phyloP scores from a whole-genome alignment of 2,888 invertebrate species.

The Epistrophe eligans region DNA sequence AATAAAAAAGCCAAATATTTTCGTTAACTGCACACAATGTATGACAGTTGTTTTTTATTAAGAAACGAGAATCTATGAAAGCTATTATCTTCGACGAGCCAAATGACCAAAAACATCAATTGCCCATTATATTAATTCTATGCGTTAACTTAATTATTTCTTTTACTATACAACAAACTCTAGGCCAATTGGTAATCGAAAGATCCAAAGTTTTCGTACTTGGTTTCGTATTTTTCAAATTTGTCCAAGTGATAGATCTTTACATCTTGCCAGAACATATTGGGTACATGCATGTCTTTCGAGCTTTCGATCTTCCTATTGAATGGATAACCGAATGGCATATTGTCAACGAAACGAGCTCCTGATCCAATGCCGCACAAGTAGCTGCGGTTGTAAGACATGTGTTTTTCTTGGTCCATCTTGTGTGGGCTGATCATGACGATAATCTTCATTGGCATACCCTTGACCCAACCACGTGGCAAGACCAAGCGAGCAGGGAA shows the following conservation, averaged over 20 bases:
- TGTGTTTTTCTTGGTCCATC: constrained; percentile 79
- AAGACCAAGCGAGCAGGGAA: constrained; percentile 89
- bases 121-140: constrained; percentile 21
- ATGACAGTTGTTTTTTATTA: constrained; percentile 9
- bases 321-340: constrained; percentile 90
- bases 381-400: constrained; percentile 84
- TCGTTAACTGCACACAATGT: not conserved
- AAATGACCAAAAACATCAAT: constrained; percentile 22
- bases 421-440: constrained; percentile 86
- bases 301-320: constrained; percentile 87
- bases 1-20: not conserved
- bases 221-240: constrained; percentile 79
- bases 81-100: constrained; percentile 6
- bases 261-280: constrained; percentile 88
- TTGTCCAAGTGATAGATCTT: constrained; percentile 87
- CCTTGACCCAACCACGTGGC: constrained; percentile 89
- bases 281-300: constrained; percentile 87
- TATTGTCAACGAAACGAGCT: constrained; percentile 86
- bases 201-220: constrained; percentile 79
- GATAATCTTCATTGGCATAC: constrained; percentile 88
- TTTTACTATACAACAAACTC: not conserved
- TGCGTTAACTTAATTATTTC: not conserved
- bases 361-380: constrained; percentile 85
- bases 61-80: constrained; percentile 37
- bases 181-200: constrained; percentile 78